These are phyloP conservation scores for Zoanthus sociatus DNA, from an alignment of 92 coral and sea anemone species.

Conservation along the genomic window DNA sequence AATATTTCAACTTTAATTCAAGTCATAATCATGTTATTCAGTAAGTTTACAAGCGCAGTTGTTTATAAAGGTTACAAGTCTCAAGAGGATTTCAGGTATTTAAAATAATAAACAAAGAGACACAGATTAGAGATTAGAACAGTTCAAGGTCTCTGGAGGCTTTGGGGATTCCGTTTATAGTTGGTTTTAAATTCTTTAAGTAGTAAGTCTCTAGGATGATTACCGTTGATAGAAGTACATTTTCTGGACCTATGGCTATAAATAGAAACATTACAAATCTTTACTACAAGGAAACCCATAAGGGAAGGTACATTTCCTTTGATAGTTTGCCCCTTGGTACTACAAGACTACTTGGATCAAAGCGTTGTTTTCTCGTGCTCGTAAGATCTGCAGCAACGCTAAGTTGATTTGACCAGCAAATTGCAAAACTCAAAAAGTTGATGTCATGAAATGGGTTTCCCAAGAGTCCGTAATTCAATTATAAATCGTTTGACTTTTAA, in stretches of 20 bases:
- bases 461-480: constrained; percentile 4
- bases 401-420: constrained; percentile 22
- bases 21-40: no score
- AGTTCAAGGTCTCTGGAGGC: no score
- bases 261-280: neutral
- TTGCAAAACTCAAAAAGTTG: constrained; percentile 14
- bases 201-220: neutral
- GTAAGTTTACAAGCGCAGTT: neutral
- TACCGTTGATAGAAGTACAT: neutral
- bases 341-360: neutral
- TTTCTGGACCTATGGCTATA: neutral
- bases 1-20: no score
- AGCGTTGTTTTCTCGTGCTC: constrained; percentile 34
- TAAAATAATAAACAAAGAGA: no score
- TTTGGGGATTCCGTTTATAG: no score
- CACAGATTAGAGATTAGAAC: no score
- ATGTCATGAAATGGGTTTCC: constrained; percentile 56
- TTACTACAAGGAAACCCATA: constrained; percentile 12
- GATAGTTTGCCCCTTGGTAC: neutral
- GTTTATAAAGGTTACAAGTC: no score
- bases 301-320: constrained; percentile 28
- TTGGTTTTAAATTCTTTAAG: no score
- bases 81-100: no score
- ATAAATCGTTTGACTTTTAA: neutral
- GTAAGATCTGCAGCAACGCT: constrained; percentile 37